These are phyloP conservation scores for Acipenser ruthenus DNA, from an alignment of 2,797 vertebrate genomes.

Conservation along the genomic window DNA sequence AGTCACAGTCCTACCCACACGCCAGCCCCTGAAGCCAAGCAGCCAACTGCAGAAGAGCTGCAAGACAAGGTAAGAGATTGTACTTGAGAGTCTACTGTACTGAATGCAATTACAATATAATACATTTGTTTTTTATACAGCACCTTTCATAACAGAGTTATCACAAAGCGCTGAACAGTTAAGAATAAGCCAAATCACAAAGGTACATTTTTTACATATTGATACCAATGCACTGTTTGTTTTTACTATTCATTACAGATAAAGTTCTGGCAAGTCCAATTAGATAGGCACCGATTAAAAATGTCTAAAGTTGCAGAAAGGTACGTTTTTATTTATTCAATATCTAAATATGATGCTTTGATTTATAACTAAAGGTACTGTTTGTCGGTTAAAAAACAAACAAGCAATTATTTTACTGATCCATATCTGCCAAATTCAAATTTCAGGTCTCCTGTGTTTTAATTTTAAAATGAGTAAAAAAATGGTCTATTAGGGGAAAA, in stretches of 20 bases:
- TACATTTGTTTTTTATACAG: background rate
- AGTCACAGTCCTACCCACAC: conserved; percentile 90
- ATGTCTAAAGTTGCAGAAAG: conserved; percentile 98
- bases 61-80: conserved; percentile 73
- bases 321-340: conserved; percentile 52
- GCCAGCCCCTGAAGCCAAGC: conserved; percentile 80
- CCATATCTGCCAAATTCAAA: too few species aligned
- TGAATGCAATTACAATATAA: background rate
- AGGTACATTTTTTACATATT: background rate
- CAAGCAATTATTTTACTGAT: too few species aligned
- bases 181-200: too few species aligned
- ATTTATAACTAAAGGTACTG: too few species aligned
- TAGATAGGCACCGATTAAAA: conserved; percentile 96
- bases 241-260: conserved; percentile 69
- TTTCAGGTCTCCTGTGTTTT: too few species aligned
- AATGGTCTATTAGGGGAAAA: too few species aligned
- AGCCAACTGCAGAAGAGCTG: conserved; percentile 86
- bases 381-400: too few species aligned
- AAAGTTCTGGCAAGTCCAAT: conserved; percentile 93
- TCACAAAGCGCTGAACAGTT: too few species aligned
- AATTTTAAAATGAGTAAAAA: too few species aligned
- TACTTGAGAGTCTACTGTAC: conserved; percentile 1
- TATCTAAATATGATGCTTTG: background rate
- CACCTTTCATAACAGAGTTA: too few species aligned
- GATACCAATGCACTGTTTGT: too few species aligned